Evolutionary conservation across 2,888 invertebrate species (phyloP).

Genomic region (Charanyca ferruginea): DNA sequence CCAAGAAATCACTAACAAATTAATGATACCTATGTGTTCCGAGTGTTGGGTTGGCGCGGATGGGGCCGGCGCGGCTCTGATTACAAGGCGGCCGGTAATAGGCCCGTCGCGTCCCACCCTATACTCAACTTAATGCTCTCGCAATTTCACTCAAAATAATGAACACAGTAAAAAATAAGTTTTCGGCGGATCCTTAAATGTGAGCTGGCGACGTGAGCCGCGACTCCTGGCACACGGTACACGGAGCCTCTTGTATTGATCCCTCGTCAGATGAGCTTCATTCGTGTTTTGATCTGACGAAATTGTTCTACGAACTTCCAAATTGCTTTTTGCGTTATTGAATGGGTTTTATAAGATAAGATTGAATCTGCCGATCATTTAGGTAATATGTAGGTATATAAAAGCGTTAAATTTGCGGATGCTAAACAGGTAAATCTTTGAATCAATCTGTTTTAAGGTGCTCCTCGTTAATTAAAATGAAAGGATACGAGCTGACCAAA

Average conservation of each 20-base stretch:
- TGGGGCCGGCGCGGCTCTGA: slow-evolving; percentile 82
- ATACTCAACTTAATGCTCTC: slow-evolving; percentile 91
- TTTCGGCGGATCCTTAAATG: slow-evolving; percentile 83
- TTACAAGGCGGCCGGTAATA: slow-evolving; percentile 88
- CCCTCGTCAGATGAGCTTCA: slow-evolving; percentile 68
- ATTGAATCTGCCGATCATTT: slow-evolving; percentile 60
- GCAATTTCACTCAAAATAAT: slow-evolving; percentile 90
- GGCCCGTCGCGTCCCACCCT: slow-evolving; percentile 87
- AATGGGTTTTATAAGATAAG: slow-evolving; percentile 61
- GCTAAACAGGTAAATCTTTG: slow-evolving; percentile 51
- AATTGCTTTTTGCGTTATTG: slow-evolving; percentile 73
- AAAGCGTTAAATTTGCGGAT: slow-evolving; percentile 51
- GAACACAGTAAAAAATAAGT: slow-evolving; percentile 87
- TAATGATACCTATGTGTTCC: slow-evolving; percentile 79
- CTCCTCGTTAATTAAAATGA: slow-evolving; percentile 8
- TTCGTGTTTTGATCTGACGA: slow-evolving; percentile 75
- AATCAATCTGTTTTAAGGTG: slow-evolving; percentile 32
- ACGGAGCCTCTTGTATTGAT: slow-evolving; percentile 74
- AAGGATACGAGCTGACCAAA: not conserved
- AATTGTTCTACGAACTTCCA: slow-evolving; percentile 80
- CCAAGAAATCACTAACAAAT: slow-evolving; percentile 84
- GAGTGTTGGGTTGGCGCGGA: slow-evolving; percentile 73
- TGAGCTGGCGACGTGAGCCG: slow-evolving; percentile 81
- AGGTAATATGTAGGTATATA: slow-evolving; percentile 50
- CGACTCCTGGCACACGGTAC: slow-evolving; percentile 63